Evolutionary conservation across 2,113 vertebrate genomes (phyloP), one percentile per base, ranked within the genome.

Genomic region (Labrus mixtus): DNA sequence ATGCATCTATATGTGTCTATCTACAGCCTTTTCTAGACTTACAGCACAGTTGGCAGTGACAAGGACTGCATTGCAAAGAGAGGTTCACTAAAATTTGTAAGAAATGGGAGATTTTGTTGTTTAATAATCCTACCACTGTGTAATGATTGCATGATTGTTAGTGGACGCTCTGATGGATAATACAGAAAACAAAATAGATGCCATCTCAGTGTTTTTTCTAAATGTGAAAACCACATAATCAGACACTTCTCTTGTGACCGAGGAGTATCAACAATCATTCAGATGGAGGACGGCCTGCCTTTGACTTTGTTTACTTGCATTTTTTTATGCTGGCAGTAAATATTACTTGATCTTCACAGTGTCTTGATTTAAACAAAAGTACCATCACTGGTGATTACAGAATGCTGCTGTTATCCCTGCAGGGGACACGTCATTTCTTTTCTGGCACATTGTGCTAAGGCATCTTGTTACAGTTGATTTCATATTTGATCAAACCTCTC

Each of bases 351-450:
- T 70, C 48, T 60, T 69, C 55, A 64, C 22, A 51, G 25, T 46
- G 19, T 81, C 82, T 73, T 79, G 66, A 81, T 79, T 73, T 64
- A 73, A 81, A 67, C 71, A 50, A 17, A 79, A 73, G 23, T 63
- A 59, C 58, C 7, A 39, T 78, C 60, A 61, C 65, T 76, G 48
- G 72, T 70, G 59, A 80, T 77, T 76, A 72, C 29, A 68, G 53
- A 70, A 54, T 60, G 50, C 29, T 57, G 46, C 36, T 76, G 59
- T 73, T 74, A 55, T 69, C 70, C 29, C 68, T 72, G 41, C 58
- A 74, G 68, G 54, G 25, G 46, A 70, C 41, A 54, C 56, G 56
- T 53, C 55, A 60, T 61, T 55, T 72, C 22, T 71, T 51, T 48
- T 74, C 39, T 64, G 58, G 64, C 53, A 63, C 43, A 23, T 22